Evolutionary conservation across 1,140 invertebrate species (phyloP), one percentile per base, ranked within the genome.

Genomic region (Eulimnadia texana): DNA sequence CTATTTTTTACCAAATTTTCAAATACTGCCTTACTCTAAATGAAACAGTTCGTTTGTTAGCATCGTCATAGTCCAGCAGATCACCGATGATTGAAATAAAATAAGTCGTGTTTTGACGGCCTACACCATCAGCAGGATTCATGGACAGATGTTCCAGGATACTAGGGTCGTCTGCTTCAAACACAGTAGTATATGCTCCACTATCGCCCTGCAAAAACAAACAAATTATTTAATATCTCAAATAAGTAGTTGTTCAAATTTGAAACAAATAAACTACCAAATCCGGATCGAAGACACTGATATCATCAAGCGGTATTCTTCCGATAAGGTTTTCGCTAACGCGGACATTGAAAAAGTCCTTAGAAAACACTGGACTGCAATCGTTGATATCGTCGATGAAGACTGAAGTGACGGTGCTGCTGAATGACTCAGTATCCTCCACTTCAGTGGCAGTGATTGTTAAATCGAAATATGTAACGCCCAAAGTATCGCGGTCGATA

Each of bases 321-420:
- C 20, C 25, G 2, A 27, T 20, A 16, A 3, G 29, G 19, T 58
- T 29, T 58, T 58, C 55, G 55, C 42, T 19, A n/a, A 58, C 28
- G 9, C 20, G 22, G 2, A 42, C 42, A 20, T 10, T 13, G 42
- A 28, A 58, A 6, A n/a, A 24, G 10, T 33, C 25, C 0, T 29
- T 9, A 16, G 16, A 33, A 33, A 28, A 58, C 3, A n/a, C 42
- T 13, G 55, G 55, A 29, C 2, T 10, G n/a, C 29, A 10, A n/a
- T 58, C 55, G 20, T 58, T 58, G 27, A 58, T 58, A 20, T 58
- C 55, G 24, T 58, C 55, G 28, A 58, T 19, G 19, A 58, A 58
- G 24, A 58, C 16, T 3, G 55, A 33, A 20, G 27, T 25, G 2
- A 9, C 16, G 16, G 42, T 33, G 20, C 29, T n/a, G 19, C 27